These are phyloP conservation scores for Blastobasis lacticolella DNA, from an alignment of 2,888 invertebrate species.

Conservation along the genomic window DNA sequence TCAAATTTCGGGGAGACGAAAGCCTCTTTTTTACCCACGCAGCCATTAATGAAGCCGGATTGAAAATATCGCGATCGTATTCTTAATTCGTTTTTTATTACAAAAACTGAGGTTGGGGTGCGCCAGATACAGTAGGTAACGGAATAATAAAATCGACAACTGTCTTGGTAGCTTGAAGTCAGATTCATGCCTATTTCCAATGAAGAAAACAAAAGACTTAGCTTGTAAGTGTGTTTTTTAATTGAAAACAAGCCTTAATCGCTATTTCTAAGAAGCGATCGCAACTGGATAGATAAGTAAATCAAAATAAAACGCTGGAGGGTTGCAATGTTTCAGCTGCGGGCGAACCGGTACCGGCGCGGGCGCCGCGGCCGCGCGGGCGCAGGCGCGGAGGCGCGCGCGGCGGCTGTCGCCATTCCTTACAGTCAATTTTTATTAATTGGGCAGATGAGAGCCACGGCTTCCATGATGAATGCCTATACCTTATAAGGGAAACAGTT, in stretches of 20 bases:
- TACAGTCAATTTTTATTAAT: slow-evolving; percentile 72
- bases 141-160: background rate
- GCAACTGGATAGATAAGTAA: slow-evolving; percentile 53
- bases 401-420: slow-evolving; percentile 59
- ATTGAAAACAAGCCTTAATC: slow-evolving; percentile 1
- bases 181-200: background rate
- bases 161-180: background rate
- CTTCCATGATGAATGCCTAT: slow-evolving; percentile 68
- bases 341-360: slow-evolving; percentile 51
- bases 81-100: slow-evolving; percentile 9
- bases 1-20: slow-evolving; percentile 43
- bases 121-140: slow-evolving; percentile 2
- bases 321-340: slow-evolving; percentile 59
- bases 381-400: slow-evolving; percentile 35
- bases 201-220: background rate
- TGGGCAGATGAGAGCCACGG: slow-evolving; percentile 72
- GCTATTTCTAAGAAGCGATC: slow-evolving; percentile 1
- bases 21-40: slow-evolving; percentile 33
- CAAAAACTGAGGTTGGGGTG: slow-evolving; percentile 4
- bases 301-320: slow-evolving; percentile 68
- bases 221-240: background rate
- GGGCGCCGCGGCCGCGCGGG: slow-evolving; percentile 31
- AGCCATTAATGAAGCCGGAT: slow-evolving; percentile 37
- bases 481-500: slow-evolving; percentile 63
- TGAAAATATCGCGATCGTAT: slow-evolving; percentile 16